Conservation (phyloP, 2,797 vertebrate species). For the Oreortyx pictus region DNA sequence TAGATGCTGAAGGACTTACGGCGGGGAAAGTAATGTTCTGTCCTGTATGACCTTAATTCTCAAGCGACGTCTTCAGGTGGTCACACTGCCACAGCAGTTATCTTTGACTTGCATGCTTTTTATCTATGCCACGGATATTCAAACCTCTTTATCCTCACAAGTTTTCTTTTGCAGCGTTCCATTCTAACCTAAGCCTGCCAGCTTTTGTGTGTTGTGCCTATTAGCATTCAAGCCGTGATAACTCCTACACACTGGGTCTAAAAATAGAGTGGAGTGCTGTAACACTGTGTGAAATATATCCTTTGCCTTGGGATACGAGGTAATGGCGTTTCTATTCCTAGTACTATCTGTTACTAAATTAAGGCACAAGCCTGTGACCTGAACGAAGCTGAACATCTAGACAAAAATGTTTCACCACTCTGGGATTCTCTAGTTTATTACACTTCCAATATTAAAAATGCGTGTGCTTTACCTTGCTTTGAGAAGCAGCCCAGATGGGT, state of each 20-base stretch:
- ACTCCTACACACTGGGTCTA: conserved; percentile 68
- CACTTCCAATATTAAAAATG: conserved; percentile 15
- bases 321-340: conserved; percentile 75
- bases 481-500: conserved; percentile 5
- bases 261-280: conserved; percentile 68
- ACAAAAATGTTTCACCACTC: conserved; percentile 17
- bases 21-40: neutral
- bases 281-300: conserved; percentile 57
- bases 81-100: neutral
- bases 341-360: conserved; percentile 76
- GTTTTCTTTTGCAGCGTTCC: neutral
- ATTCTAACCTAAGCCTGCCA: neutral
- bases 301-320: conserved; percentile 56
- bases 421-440: conserved; percentile 3
- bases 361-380: conserved; percentile 49
- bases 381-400: conserved; percentile 29
- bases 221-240: conserved; percentile 55
- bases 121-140: neutral
- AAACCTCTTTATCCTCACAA: neutral
- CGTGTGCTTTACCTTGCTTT: conserved; percentile 14
- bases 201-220: conserved; percentile 53
- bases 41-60: neutral
- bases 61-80: neutral
- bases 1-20: neutral
- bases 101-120: neutral